Evolutionary conservation across 1,140 invertebrate species (phyloP).

Genomic region (Drosophila neocordata): DNA sequence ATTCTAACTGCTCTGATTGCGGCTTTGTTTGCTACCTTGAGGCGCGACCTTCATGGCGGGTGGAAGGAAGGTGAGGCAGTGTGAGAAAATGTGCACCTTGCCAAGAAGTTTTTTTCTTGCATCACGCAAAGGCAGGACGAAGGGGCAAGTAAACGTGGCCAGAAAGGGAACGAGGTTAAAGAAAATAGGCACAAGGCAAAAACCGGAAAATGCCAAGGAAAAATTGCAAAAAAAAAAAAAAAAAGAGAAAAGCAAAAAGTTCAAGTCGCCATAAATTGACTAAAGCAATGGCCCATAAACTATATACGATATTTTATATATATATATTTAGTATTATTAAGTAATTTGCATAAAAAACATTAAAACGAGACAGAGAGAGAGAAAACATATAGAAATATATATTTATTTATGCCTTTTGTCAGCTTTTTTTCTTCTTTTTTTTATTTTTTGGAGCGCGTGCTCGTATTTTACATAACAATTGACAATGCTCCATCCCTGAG

Average conservation of each 20-base stretch:
- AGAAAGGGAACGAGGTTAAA: constrained; percentile 24
- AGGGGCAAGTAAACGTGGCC: too few species aligned
- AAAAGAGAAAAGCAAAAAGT: too few species aligned
- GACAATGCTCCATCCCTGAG: constrained; percentile 7
- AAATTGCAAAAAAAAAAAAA: constrained; percentile 17
- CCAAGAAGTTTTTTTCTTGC: constrained; percentile 25
- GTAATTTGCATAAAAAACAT: too few species aligned
- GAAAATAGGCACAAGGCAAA: constrained; percentile 49
- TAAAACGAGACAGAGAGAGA: not conserved
- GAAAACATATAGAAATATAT: constrained; percentile 53
- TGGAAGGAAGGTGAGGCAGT: constrained; percentile 5
- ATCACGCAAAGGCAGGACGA: constrained; percentile 27
- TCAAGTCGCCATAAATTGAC: constrained; percentile 64
- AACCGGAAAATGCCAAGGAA: constrained; percentile 40
- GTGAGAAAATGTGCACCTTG: constrained; percentile 77
- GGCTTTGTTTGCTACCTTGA: constrained; percentile 2
- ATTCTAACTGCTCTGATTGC: constrained; percentile 17
- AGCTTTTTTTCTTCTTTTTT: too few species aligned
- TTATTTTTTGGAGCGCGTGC: constrained; percentile 21
- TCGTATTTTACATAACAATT: constrained; percentile 75
- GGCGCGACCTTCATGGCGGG: constrained; percentile 50
- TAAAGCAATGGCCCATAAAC: constrained; percentile 31
- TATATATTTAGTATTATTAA: constrained; percentile 32
- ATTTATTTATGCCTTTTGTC: not conserved
- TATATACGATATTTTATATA: constrained; percentile 42